Base-by-base conservation (phyloP, 2,113 vertebrate species). In the Megaceryle torquata region DNA sequence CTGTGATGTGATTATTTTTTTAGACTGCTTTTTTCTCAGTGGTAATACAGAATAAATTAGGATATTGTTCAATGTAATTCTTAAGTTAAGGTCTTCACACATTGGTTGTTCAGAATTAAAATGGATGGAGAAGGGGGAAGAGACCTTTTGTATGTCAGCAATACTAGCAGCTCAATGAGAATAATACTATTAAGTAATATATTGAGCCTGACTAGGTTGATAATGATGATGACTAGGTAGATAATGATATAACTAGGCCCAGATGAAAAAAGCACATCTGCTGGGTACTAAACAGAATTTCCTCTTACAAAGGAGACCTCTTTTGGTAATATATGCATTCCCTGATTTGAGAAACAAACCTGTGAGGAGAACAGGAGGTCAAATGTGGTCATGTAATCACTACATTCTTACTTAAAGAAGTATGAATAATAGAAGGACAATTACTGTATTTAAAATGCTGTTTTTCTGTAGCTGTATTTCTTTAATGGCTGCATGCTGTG, bases 61-160 rank as follows among this genome's bases (percentile, higher is more conserved):
- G 9, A 8, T 18, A 1, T 75, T 59, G 33, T 8, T 88, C 5
- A 37, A 0, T 90, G 21, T 31, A 50, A 2, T 3, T 72, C 13
- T 41, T 81, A 33, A 41, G 6, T 15, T 74, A 60, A 10, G 39
- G 1, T 69, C 11, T 91, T 91, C 33, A 61, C 29, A 43, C 26
- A 6, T 77, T 60, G 3, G 29, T 57, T 81, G 6, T 72, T 60
- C 21, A 75, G 54, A 74, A 26, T 24, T 59, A 24, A 57, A 77
- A 48, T 21, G 4, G 3, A 2, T 70, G 5, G 41, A 24, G 60
- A 21, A 39, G 7, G 11, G 50, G 14, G 4, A 94, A 80, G 64
- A 77, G 28, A 5, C 3, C 8, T 89, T 57, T 61, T 1, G 1
- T 60, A 3, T 61, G 7, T 69, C 15, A 57, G 28, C 1, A 1